Evolutionary conservation across 2,888 invertebrate species (phyloP).

Genomic region (Himalopsyche anomala): DNA sequence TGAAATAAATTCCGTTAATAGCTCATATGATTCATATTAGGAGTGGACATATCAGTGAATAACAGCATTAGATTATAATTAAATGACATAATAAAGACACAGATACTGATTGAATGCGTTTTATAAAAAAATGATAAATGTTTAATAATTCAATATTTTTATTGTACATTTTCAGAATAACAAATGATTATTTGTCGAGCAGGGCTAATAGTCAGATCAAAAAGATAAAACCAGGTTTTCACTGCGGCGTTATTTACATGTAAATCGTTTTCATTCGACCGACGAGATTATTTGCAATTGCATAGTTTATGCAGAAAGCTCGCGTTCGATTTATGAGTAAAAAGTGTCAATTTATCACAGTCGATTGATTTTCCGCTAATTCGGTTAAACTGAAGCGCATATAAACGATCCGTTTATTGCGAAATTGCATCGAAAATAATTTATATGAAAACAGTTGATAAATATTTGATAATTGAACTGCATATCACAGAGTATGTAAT

Average conservation of each 20-base stretch:
- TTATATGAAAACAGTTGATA: constrained; percentile 7
- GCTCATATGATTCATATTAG: too few relatives aligned
- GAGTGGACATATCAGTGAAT: too few relatives aligned
- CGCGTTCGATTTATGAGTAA: constrained; percentile 5
- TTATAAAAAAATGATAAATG: too few relatives aligned
- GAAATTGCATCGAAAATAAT: neutral
- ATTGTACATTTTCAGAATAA: neutral
- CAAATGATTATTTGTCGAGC: neutral
- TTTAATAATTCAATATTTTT: too few relatives aligned
- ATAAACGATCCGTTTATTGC: constrained; percentile 18
- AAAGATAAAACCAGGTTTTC: neutral
- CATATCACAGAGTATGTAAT: too few relatives aligned
- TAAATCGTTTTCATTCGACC: constrained; percentile 4
- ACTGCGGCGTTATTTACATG: neutral
- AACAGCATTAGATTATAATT: too few relatives aligned
- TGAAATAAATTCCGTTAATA: too few relatives aligned
- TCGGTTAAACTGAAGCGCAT: neutral
- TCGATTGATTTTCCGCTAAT: constrained; percentile 8
- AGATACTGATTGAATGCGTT: too few relatives aligned
- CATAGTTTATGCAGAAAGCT: constrained; percentile 6
- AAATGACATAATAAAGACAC: too few relatives aligned
- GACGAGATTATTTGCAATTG: neutral
- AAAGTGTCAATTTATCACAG: constrained; percentile 15
- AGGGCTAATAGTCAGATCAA: neutral
- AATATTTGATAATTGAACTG: neutral